Evolutionary conservation across 2,888 invertebrate species (phyloP), one percentile per base, ranked within the genome.

Genomic region (Dyspetes luteomarginatus): DNA sequence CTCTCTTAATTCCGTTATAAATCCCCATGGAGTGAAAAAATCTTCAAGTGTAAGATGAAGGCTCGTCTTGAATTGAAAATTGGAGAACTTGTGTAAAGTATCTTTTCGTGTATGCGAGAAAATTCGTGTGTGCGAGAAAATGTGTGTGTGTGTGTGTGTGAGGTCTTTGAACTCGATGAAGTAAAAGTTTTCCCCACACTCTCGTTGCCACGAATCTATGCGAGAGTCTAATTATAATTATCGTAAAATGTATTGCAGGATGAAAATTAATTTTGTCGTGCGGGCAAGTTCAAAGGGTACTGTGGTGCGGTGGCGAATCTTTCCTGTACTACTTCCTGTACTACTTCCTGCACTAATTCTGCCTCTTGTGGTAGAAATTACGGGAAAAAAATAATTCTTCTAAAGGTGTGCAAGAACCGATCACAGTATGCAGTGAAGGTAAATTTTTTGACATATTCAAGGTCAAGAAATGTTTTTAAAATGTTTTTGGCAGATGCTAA

Each of bases 191-290:
- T n/a, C 24, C 26, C 22, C 7, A 45, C n/a, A 15, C n/a, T 7
- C 64, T 26, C 62, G 5, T 26, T 24, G 7, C 43, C 3, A 45
- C 24, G 45, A 43, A 26, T 2, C n/a, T 43, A n/a, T 15, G 22
- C 15, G 15, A 64, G n/a, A 12, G 26, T 17, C 26, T 73, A 41
- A 62, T 72, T 52, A 72, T 52, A 52, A 72, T 62, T 43, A 62
- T 52, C 65, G 41, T 41, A 41, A 24, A 26, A 52, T 28, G 48
- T 26, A 5, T 48, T 22, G 60, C 62, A 30, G 15, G 15, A 26
- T 15, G 72, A 30, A 48, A 58, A 28, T 17, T 48, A 9, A 22
- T 43, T 50, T 28, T 36, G 7, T n/a, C 30, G 30, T 22, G 43
- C 24, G 12, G 48, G 48, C 48, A 22, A 58, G 30, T 60, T 52